phyloP scores from a whole-genome alignment of 2,113 vertebrate genomes.

The Corythaixoides concolor region DNA sequence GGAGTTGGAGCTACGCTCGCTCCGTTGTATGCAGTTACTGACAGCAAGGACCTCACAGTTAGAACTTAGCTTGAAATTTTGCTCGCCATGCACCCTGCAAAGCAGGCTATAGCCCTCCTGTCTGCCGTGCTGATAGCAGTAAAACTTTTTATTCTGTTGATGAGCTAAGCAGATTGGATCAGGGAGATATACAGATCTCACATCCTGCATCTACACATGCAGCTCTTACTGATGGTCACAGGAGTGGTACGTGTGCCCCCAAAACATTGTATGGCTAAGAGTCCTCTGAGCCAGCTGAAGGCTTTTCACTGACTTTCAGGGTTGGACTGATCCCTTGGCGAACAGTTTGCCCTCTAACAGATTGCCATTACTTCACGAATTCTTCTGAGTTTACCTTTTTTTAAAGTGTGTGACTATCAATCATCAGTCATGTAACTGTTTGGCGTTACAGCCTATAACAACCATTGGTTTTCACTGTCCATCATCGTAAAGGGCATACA shows the following conservation, averaged over 20 bases:
- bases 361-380: neutral
- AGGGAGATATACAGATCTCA: neutral
- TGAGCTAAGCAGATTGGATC: neutral
- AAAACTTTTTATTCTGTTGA: neutral
- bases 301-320: neutral
- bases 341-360: neutral
- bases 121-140: conserved; percentile 56
- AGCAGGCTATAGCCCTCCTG: neutral
- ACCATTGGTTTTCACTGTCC: neutral
- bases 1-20: neutral
- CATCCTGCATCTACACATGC: neutral
- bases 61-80: neutral
- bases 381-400: neutral
- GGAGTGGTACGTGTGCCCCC: neutral
- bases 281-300: neutral
- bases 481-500: neutral
- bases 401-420: neutral
- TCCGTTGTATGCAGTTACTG: neutral
- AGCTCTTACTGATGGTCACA: neutral
- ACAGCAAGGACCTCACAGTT: neutral
- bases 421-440: neutral
- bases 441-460: neutral
- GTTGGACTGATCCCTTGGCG: neutral
- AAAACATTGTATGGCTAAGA: neutral
- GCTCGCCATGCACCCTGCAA: neutral